phyloP scores from a whole-genome alignment of 2,113 vertebrate genomes.

The Illadopsis cleaveri region DNA sequence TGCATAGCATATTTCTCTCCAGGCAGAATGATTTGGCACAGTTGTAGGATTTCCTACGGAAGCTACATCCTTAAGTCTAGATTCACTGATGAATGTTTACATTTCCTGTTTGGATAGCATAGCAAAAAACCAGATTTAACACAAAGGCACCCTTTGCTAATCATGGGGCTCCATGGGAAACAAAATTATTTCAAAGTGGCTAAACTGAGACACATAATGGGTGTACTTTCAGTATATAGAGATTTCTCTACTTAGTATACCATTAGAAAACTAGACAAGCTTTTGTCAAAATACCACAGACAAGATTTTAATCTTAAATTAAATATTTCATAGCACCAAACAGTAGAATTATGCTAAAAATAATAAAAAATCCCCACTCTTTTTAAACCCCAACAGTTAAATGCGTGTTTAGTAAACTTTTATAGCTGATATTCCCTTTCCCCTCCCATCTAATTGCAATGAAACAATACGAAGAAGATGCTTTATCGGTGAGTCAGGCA shows the following conservation, averaged over 20 bases:
- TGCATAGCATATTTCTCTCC: background rate
- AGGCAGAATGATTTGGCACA: background rate
- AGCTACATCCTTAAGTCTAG: slow-evolving; percentile 8
- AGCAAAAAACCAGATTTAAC: background rate
- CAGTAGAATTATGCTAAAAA: background rate
- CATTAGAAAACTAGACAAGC: background rate
- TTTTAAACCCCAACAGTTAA: background rate
- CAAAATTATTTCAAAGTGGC: background rate
- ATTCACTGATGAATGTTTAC: slow-evolving; percentile 43
- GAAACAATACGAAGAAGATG: slow-evolving; percentile 14
- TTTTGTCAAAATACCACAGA: background rate
- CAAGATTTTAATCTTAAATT: background rate
- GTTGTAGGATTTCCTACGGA: slow-evolving; percentile 58
- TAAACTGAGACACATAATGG: background rate
- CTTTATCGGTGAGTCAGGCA: slow-evolving; percentile 22
- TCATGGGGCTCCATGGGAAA: background rate
- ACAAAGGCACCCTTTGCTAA: background rate
- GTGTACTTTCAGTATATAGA: background rate
- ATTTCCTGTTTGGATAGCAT: slow-evolving; percentile 40
- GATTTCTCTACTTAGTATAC: background rate
- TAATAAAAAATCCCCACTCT: background rate
- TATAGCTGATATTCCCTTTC: background rate
- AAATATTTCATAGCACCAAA: background rate
- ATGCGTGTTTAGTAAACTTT: background rate
- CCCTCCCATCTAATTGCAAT: background rate